These are phyloP conservation scores for Drymodes brunneopygia DNA, from an alignment of 2,113 vertebrate species.

Conservation along the genomic window DNA sequence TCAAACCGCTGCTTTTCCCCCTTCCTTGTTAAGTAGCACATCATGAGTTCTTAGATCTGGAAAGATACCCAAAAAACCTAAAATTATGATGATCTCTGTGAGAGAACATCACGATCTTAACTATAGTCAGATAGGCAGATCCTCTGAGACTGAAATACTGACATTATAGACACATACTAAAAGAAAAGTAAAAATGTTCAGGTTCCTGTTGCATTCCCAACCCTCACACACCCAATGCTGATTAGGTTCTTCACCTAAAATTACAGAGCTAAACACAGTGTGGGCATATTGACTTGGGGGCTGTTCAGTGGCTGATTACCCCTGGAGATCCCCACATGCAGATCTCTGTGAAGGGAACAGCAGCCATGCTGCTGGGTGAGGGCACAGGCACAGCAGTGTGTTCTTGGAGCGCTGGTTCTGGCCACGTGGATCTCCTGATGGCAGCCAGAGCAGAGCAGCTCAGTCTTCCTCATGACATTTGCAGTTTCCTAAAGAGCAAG, in stretches of 20 bases:
- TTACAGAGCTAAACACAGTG: background rate
- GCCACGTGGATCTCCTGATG: background rate
- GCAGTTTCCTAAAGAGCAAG: background rate
- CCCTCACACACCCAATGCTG: background rate
- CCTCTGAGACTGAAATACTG: background rate
- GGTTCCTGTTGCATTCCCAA: background rate
- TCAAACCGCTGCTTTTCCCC: background rate
- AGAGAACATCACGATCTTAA: background rate
- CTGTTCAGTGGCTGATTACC: background rate
- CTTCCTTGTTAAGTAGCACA: background rate
- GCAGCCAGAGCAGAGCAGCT: background rate
- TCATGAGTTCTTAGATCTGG: background rate
- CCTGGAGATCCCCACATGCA: background rate
- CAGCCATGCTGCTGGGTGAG: rapidly evolving
- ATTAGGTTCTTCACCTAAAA: background rate
- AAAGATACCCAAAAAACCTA: background rate
- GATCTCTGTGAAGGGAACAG: background rate
- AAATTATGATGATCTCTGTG: background rate
- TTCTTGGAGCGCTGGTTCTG: background rate
- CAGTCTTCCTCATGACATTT: background rate
- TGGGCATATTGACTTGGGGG: background rate
- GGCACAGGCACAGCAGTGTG: background rate
- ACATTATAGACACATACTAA: background rate
- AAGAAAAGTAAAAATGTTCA: background rate
- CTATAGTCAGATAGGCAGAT: background rate